Percentiles rank a stretch among this genome's conserved stretches.
These are phyloP conservation scores for Liopterus haemorrhoidalis DNA, from an alignment of 2,888 invertebrate genomes.

Conservation along the genomic window DNA sequence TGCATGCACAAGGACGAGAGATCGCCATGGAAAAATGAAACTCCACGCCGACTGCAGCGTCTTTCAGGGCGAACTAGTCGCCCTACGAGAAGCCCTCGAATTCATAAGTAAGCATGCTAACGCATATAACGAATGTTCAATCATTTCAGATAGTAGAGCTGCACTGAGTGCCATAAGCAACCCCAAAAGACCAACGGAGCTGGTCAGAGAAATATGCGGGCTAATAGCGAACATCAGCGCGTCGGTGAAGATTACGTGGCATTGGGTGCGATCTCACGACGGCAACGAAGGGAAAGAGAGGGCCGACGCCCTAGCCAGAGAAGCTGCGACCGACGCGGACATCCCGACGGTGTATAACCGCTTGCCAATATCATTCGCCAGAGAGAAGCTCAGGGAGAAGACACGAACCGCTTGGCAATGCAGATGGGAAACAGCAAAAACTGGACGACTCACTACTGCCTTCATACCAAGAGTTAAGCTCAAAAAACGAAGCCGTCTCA, in stretches of 20 bases:
- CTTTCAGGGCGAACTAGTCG: constrained; percentile 18
- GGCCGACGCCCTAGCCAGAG: no score
- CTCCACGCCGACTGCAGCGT: constrained; percentile 12
- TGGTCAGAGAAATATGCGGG: background rate
- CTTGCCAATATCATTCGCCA: constrained; percentile 33
- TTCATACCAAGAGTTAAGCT: no score
- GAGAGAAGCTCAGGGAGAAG: constrained; percentile 14
- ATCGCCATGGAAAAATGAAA: constrained; percentile 7
- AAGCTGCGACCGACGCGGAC: background rate
- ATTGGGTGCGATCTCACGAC: no score
- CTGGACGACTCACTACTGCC: no score
- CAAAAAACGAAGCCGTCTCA: no score
- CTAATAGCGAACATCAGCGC: constrained; percentile 3
- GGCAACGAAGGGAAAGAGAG: no score
- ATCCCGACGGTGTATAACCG: constrained; percentile 40
- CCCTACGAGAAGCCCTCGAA: constrained; percentile 5
- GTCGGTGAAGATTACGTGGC: background rate
- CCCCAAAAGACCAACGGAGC: background rate
- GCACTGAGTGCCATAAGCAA: constrained; percentile 1
- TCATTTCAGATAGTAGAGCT: constrained; percentile 3
- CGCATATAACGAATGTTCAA: no score
- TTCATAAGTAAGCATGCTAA: background rate
- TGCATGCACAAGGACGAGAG: background rate
- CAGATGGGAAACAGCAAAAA: no score
- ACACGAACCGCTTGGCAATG: background rate